These are phyloP conservation scores for Gnathonemus longibarbis DNA, from an alignment of 2,113 vertebrate species.

Conservation along the genomic window DNA sequence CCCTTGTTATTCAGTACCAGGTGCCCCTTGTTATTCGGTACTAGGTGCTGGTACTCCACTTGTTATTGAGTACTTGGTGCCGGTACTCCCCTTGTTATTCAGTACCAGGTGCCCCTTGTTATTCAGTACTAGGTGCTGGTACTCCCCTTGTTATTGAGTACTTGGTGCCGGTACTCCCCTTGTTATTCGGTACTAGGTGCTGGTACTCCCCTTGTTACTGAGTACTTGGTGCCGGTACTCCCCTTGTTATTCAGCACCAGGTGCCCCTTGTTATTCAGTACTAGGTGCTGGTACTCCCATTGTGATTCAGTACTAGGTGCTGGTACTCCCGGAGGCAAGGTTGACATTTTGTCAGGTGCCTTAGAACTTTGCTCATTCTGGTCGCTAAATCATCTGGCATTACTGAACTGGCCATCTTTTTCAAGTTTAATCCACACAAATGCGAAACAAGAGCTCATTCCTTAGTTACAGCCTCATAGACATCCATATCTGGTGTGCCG, in stretches of 20 bases:
- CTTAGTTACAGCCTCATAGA: not conserved
- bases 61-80: no score
- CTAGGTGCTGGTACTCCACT: accelerated
- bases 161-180: no score
- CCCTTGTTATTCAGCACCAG: no score
- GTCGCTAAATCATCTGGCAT: not conserved
- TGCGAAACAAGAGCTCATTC: not conserved
- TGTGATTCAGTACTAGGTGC: not conserved
- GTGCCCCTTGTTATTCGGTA: no score
- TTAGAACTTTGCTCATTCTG: not conserved
- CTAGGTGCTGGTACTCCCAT: not conserved
- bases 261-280: not conserved
- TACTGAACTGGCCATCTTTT: not conserved
- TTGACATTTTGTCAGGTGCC: not conserved
- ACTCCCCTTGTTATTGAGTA: no score
- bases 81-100: no score
- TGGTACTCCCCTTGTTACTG: no score
- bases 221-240: no score
- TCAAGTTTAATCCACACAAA: not conserved
- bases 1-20: no score
- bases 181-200: no score
- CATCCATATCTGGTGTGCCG: not conserved
- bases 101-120: no score
- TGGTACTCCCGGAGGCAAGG: not conserved
- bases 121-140: no score